Percentiles rank a stretch among this genome's conserved stretches.
phyloP scores from a whole-genome alignment of 2,797 vertebrate genomes.

The Tokudaia tokunoshimensis region DNA sequence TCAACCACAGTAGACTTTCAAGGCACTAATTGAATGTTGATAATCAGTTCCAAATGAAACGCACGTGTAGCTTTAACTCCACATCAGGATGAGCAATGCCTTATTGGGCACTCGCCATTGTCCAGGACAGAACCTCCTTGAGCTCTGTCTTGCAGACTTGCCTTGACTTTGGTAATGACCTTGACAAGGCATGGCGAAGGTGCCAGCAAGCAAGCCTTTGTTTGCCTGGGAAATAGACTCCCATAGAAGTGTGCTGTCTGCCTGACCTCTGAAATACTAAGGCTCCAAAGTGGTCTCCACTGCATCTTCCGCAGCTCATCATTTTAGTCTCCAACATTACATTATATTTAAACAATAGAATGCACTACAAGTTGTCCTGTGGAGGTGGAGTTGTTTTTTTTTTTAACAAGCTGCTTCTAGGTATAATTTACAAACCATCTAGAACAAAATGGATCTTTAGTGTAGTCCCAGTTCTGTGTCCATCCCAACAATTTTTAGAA shows the following conservation, averaged over 20 bases:
- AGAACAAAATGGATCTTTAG: conserved; percentile 27
- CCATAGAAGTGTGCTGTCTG: neutral
- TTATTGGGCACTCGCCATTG: neutral
- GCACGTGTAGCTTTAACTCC: neutral
- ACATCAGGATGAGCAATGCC: neutral
- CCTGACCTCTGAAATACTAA: neutral
- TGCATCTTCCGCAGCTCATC: neutral
- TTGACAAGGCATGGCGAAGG: neutral
- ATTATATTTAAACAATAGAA: conserved; percentile 20
- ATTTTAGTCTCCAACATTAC: neutral
- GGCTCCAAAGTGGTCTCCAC: neutral
- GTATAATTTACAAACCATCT: conserved; percentile 12
- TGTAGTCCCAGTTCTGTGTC: conserved; percentile 10
- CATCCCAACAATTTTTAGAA: conserved; percentile 52
- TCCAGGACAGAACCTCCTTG: neutral
- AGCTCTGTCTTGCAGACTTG: neutral
- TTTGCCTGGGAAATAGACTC: conserved; percentile 11
- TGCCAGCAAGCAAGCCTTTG: neutral
- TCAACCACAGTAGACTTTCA: neutral
- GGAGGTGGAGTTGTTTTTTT: neutral
- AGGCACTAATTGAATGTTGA: neutral
- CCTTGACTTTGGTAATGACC: conserved; percentile 52
- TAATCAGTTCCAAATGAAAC: conserved; percentile 34
- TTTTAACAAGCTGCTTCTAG: neutral
- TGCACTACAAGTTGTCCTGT: neutral